These are phyloP conservation scores for Lophius piscatorius DNA, from an alignment of 2,113 vertebrate species.

Conservation along the genomic window DNA sequence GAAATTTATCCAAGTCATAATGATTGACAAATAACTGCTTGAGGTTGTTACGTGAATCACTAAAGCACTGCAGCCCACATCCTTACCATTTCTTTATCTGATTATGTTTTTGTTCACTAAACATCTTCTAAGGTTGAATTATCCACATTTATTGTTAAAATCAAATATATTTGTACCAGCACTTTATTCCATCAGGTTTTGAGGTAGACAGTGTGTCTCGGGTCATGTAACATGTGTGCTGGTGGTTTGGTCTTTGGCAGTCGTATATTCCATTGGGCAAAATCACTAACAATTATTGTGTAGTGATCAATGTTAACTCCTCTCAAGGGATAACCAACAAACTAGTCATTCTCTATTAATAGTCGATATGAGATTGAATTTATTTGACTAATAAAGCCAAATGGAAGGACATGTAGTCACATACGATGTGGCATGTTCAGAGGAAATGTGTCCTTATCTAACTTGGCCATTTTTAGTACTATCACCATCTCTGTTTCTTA, in stretches of 20 bases:
- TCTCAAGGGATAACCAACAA: constrained; percentile 40
- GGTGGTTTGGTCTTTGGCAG: constrained; percentile 53
- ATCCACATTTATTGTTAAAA: constrained; percentile 78
- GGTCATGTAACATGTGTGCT: constrained; percentile 61
- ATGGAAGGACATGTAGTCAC: constrained; percentile 46
- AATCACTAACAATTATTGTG: constrained; percentile 56
- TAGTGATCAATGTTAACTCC: constrained; percentile 41
- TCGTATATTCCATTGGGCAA: constrained; percentile 46
- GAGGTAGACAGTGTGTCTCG: constrained; percentile 61
- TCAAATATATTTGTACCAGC: constrained; percentile 78
- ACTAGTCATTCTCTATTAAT: constrained; percentile 40
- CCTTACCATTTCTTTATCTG: constrained; percentile 47
- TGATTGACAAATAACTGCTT: constrained; percentile 71
- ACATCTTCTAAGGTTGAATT: constrained; percentile 53
- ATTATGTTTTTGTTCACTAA: constrained; percentile 46
- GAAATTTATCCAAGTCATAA: constrained; percentile 75
- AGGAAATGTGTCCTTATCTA: constrained; percentile 62
- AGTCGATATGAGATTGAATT: constrained; percentile 50
- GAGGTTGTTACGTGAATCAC: constrained; percentile 67
- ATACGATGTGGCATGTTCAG: constrained; percentile 57
- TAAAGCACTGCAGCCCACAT: constrained; percentile 67
- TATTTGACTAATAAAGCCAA: constrained; percentile 51
- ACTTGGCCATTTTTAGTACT: constrained; percentile 60
- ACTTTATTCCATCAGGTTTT: constrained; percentile 82
- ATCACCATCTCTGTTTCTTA: constrained; percentile 71